Conservation (phyloP, 1,140 invertebrate species). For the Holcopasites calliopsidis region DNA sequence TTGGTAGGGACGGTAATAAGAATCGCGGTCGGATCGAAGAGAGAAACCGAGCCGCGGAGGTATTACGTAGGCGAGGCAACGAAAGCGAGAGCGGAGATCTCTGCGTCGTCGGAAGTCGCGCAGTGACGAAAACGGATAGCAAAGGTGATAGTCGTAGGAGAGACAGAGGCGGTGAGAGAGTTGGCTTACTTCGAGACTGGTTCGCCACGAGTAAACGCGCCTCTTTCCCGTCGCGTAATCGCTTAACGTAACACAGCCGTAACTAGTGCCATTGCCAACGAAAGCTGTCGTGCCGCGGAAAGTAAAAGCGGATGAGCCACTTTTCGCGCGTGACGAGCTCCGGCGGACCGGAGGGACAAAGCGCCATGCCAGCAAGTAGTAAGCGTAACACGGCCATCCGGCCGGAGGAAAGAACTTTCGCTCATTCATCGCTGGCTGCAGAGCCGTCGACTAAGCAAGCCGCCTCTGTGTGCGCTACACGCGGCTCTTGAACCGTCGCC, state of each 20-base stretch:
- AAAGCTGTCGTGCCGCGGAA: slow-evolving; percentile 74
- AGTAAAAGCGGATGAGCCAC: slow-evolving; percentile 75
- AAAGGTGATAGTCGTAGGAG: background rate
- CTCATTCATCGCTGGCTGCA: slow-evolving; percentile 39
- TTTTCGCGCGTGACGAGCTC: slow-evolving; percentile 61
- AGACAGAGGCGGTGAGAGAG: slow-evolving; percentile 22
- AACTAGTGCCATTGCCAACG: slow-evolving; percentile 79
- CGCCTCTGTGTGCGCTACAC: no score
- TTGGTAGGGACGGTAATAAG: background rate
- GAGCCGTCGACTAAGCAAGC: background rate
- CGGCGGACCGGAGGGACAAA: slow-evolving; percentile 2
- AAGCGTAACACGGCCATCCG: slow-evolving; percentile 8
- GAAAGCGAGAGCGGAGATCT: slow-evolving; percentile 50
- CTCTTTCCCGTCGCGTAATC: slow-evolving; percentile 58
- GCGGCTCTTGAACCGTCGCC: slow-evolving; percentile 26
- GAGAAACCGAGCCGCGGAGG: background rate
- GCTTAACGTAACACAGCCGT: slow-evolving; percentile 75
- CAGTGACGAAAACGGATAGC: background rate
- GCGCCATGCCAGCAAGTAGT: background rate
- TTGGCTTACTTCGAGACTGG: slow-evolving; percentile 43
- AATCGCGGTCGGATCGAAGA: background rate
- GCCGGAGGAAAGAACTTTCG: slow-evolving; percentile 56
- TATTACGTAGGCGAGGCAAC: slow-evolving; percentile 13
- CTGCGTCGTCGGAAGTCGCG: background rate
- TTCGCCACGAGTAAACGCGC: slow-evolving; percentile 12